phyloP scores from a whole-genome alignment of 2,797 vertebrate species.

The Myotis planiceps region DNA sequence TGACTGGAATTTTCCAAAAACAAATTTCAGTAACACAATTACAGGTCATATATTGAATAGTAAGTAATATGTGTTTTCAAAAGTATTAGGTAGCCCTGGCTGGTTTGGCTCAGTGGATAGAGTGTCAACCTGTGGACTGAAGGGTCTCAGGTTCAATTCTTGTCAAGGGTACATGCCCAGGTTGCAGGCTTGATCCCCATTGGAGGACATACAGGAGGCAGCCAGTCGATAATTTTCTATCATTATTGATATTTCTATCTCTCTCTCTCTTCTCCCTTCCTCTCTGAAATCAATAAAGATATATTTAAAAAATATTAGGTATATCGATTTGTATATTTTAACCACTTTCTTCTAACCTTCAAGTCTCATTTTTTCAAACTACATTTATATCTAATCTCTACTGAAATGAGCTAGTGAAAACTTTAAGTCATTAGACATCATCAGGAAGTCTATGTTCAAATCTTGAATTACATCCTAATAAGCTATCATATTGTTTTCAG shows the following conservation, averaged over 20 bases:
- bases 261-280: neutral
- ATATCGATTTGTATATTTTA: neutral
- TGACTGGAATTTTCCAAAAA: neutral
- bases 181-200: neutral
- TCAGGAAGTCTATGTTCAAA: neutral
- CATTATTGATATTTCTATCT: neutral
- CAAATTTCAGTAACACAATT: conserved; percentile 31
- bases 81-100: neutral
- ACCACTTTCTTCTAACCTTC: neutral
- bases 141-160: neutral
- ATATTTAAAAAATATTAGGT: neutral
- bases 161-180: neutral
- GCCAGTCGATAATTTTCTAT: neutral
- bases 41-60: neutral
- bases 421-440: neutral
- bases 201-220: neutral
- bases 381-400: neutral
- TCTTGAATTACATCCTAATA: neutral
- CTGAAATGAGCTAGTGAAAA: neutral
- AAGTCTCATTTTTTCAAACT: neutral
- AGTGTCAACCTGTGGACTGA: neutral
- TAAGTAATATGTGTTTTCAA: neutral
- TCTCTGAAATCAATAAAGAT: neutral
- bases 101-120: neutral
- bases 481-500: neutral